Evolutionary conservation across 2,888 invertebrate species (phyloP).

Genomic region (Drosophila anomelani): DNA sequence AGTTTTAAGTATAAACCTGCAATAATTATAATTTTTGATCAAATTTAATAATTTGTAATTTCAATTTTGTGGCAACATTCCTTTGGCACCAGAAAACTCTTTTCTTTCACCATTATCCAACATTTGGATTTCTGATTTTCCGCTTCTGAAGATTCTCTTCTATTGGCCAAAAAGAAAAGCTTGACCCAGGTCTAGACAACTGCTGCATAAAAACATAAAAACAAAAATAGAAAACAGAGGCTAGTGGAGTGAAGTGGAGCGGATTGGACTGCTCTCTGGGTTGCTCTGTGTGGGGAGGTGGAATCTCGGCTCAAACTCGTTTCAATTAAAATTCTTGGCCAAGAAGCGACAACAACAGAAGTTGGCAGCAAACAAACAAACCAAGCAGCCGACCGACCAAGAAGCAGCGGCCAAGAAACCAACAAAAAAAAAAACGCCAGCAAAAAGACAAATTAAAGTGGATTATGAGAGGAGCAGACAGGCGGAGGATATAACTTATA

Average conservation of each 20-base stretch:
- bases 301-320: slow-evolving; percentile 66
- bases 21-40: no score
- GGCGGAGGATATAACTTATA: slow-evolving; percentile 29
- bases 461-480: slow-evolving; percentile 63
- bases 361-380: slow-evolving; percentile 49
- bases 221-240: slow-evolving; percentile 8
- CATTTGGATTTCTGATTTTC: slow-evolving; percentile 18
- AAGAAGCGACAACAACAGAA: slow-evolving; percentile 56
- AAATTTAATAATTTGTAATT: background rate
- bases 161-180: slow-evolving; percentile 42
- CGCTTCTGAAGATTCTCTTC: slow-evolving; percentile 8
- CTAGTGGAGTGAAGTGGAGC: slow-evolving; percentile 31
- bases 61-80: background rate
- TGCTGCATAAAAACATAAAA: slow-evolving; percentile 5
- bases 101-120: background rate
- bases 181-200: slow-evolving; percentile 70
- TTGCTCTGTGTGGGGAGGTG: slow-evolving; percentile 8
- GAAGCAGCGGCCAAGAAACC: slow-evolving; percentile 34
- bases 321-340: slow-evolving; percentile 80
- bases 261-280: slow-evolving; percentile 22
- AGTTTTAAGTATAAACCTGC: no score
- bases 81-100: background rate
- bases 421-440: slow-evolving; percentile 58
- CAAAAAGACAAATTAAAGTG: slow-evolving; percentile 77
- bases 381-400: slow-evolving; percentile 24